Percentiles rank a stretch among this genome's conserved stretches.
Conservation (phyloP, 2,888 invertebrate species). For the Argyresthia goedartella region DNA sequence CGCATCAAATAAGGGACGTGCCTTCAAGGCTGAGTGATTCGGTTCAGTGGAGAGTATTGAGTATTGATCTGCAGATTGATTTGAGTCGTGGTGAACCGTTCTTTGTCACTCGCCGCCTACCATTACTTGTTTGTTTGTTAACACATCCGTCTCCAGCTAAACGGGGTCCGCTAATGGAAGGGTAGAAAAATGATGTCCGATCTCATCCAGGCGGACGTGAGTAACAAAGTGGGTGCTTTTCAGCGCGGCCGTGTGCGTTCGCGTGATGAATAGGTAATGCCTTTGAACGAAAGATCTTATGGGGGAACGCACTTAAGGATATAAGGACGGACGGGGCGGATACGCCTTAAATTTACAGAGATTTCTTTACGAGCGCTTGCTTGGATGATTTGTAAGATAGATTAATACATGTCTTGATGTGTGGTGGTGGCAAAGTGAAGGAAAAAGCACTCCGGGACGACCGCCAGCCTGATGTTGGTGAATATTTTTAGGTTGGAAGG, state of each 20-base stretch:
- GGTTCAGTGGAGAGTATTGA: slow-evolving; percentile 1
- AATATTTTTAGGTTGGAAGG: too few relatives aligned
- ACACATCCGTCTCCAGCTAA: slow-evolving; percentile 34
- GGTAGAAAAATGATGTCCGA: slow-evolving; percentile 44
- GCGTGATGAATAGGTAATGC: slow-evolving; percentile 50
- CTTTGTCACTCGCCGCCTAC: slow-evolving; percentile 44
- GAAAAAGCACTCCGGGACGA: too few relatives aligned
- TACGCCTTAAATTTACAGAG: too few relatives aligned
- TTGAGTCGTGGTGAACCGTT: slow-evolving; percentile 8
- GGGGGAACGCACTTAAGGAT: slow-evolving; percentile 22
- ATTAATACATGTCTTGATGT: too few relatives aligned
- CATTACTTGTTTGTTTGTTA: slow-evolving; percentile 29
- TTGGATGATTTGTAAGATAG: too few relatives aligned
- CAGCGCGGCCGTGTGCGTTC: slow-evolving; percentile 19
- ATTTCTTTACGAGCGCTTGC: too few relatives aligned
- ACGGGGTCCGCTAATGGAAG: slow-evolving; percentile 44
- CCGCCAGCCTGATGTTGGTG: too few relatives aligned
- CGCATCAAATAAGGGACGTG: slow-evolving; percentile 19
- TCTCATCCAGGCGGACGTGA: slow-evolving; percentile 29
- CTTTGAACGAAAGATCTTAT: slow-evolving; percentile 27
- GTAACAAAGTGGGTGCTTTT: slow-evolving; percentile 44
- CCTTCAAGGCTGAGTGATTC: slow-evolving; percentile 5
- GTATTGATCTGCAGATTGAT: slow-evolving; percentile 13
- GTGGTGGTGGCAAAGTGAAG: too few relatives aligned
- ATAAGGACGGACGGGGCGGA: not conserved